These are phyloP conservation scores for Drosophila varians DNA, from an alignment of 1,140 invertebrate genomes.

Conservation along the genomic window DNA sequence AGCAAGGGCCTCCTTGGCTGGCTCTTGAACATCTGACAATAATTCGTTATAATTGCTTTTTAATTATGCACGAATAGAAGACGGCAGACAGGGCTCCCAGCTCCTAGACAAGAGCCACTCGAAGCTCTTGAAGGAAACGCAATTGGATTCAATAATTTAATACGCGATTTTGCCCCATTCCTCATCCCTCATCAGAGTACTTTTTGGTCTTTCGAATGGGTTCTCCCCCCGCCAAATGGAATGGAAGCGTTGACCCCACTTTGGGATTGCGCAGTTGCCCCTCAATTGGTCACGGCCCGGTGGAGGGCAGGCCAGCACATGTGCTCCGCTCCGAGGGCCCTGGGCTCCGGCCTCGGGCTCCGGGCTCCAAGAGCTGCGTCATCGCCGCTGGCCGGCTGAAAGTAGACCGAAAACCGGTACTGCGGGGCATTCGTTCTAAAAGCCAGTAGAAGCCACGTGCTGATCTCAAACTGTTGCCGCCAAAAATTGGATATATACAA, in stretches of 20 bases:
- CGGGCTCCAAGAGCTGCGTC: constrained; percentile 44
- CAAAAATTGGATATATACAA: constrained; percentile 43
- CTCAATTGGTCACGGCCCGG: constrained; percentile 68
- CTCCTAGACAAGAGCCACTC: constrained; percentile 37
- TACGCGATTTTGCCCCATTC: constrained; percentile 37
- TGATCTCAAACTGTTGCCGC: constrained; percentile 49
- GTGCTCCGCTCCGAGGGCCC: constrained; percentile 14
- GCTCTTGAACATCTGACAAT: constrained; percentile 16
- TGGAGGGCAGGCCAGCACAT: constrained; percentile 54
- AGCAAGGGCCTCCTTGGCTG: neutral
- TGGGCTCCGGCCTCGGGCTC: constrained; percentile 53
- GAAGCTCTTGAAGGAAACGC: constrained; percentile 40
- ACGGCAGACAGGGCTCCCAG: neutral
- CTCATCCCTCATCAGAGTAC: too few relatives aligned
- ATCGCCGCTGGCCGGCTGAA: constrained; percentile 26
- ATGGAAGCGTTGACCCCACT: constrained; percentile 58
- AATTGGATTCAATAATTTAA: constrained; percentile 68
- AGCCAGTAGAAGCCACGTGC: constrained; percentile 60
- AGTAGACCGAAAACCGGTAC: constrained; percentile 42
- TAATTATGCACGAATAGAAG: constrained; percentile 63
- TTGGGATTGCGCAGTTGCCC: constrained; percentile 51
- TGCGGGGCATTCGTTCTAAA: constrained; percentile 11
- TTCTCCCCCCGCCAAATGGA: constrained; percentile 9
- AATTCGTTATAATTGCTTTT: constrained; percentile 66
- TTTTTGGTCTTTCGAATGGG: constrained; percentile 10